Evolutionary conservation across 2,113 vertebrate species (phyloP).

Genomic region (Cyanoderma ruficeps): DNA sequence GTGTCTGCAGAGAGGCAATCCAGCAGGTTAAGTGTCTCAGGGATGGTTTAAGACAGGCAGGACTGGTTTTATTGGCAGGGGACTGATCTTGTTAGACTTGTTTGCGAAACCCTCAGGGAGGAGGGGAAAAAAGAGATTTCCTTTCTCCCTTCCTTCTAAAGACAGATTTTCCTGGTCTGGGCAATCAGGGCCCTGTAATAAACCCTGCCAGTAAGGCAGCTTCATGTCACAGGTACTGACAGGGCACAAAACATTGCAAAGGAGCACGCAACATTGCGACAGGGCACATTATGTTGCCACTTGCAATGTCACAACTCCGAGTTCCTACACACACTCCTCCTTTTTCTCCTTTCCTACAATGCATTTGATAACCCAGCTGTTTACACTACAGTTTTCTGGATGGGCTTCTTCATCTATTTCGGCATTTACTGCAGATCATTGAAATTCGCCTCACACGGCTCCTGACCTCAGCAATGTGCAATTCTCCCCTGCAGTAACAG

Average conservation of each 20-base stretch:
- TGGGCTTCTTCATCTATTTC: background rate
- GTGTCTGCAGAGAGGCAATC: slow-evolving; percentile 79
- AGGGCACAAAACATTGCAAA: background rate
- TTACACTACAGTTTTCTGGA: slow-evolving; percentile 13
- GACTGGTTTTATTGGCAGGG: slow-evolving; percentile 47
- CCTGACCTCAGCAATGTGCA: background rate
- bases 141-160: background rate
- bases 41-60: slow-evolving; percentile 51
- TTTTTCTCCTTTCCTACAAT: background rate
- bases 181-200: background rate
- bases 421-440: background rate
- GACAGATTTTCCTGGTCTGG: background rate
- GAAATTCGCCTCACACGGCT: background rate
- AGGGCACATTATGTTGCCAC: background rate
- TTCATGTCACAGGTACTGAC: background rate
- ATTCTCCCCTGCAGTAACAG: background rate
- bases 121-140: background rate
- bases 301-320: background rate
- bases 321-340: background rate
- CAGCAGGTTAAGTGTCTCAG: slow-evolving; percentile 74
- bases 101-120: slow-evolving; percentile 2
- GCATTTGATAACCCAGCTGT: background rate
- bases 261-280: fast-evolving
- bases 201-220: background rate
- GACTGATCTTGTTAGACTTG: background rate